Conservation (phyloP, 2,888 invertebrate genomes). For the Periphyllus acericola region DNA sequence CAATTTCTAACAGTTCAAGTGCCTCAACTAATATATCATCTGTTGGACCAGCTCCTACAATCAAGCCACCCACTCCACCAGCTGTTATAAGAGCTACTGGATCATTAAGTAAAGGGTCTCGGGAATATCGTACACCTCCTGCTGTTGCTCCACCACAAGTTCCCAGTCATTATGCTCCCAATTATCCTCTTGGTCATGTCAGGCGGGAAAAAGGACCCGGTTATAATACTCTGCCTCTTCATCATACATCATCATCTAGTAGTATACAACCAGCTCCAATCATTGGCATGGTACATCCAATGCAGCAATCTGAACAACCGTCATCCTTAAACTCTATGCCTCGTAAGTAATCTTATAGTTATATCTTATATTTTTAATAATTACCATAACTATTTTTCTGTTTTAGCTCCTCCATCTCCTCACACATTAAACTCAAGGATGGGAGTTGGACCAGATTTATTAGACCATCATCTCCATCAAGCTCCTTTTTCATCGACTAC, state of each 20-base stretch:
- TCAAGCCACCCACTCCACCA: slow-evolving; percentile 95
- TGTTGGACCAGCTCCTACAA: slow-evolving; percentile 83
- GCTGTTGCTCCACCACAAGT: slow-evolving; percentile 93
- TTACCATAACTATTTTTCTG: slow-evolving; percentile 60
- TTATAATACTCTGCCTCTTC: slow-evolving; percentile 85
- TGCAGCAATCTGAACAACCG: slow-evolving; percentile 70
- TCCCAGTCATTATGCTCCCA: slow-evolving; percentile 96
- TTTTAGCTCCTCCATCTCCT: slow-evolving; percentile 84
- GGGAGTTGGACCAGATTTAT: slow-evolving; percentile 55
- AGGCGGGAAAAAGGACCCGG: slow-evolving; percentile 80
- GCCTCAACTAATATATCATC: slow-evolving; percentile 68
- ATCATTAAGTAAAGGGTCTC: slow-evolving; percentile 70
- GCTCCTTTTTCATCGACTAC: slow-evolving; percentile 55
- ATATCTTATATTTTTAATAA: slow-evolving; percentile 62
- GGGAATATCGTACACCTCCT: slow-evolving; percentile 94
- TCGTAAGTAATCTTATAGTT: slow-evolving; percentile 73
- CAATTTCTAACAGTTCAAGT: slow-evolving; percentile 76
- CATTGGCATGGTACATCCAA: slow-evolving; percentile 89
- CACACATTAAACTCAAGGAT: slow-evolving; percentile 67
- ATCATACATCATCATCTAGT: slow-evolving; percentile 65
- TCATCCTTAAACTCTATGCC: slow-evolving; percentile 82
- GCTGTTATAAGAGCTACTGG: slow-evolving; percentile 76
- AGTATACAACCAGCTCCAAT: slow-evolving; percentile 67
- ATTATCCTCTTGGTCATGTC: slow-evolving; percentile 87
- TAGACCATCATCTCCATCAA: slow-evolving; percentile 58